Base-by-base conservation (phyloP, 2,888 invertebrate genomes). In the Lasioglossum calceatum region DNA sequence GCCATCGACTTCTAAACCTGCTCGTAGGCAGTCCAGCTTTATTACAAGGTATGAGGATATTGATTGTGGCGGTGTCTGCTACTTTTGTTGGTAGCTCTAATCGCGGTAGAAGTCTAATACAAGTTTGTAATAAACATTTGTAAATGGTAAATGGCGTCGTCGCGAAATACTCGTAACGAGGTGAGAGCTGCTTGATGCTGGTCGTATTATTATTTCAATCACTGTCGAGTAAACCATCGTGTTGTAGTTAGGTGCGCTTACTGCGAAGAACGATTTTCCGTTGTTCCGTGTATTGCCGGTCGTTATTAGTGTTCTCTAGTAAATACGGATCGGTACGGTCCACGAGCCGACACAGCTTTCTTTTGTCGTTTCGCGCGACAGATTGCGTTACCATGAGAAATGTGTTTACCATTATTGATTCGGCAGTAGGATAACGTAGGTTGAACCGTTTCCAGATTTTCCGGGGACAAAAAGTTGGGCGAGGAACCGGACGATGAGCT, bases 1-100 rank as follows among this genome's bases (percentile, higher is more conserved):
- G 14, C 70, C 91, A 12, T 85, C 85, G 1, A 81, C 78, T 16
- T 82, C 86, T 32, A 64, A 77, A n/a, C 44, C 61, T n/a, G 47
- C 67, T 73, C 77, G 67, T 36, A 80, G 77, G 8, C 70, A 75
- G 3, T 75, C 82, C 61, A 86, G 70, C 10, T 87, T 87, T 64
- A 61, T 86, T 32, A 81, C 77, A 12, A 87, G 91, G 91, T 91
- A 85, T 27, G 75, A 79, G 47, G 54, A 19, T 14, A 7, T 5
- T 8, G 23, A 27, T 1, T 4, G 27, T 7, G 14, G n/a, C n/a
- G n/a, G 19, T 19, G 5, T 50, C 50, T 50, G 19, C 5, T 50
- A 50, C 19, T 19, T 50, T 23, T 54, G 23, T 54, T 54, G 8
- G 23, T 50, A 50, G 23, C 2, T 8, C 50, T 50, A 23, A 50